Conservation (phyloP, 2,113 vertebrate species). For the Lepidothrix coronata region DNA sequence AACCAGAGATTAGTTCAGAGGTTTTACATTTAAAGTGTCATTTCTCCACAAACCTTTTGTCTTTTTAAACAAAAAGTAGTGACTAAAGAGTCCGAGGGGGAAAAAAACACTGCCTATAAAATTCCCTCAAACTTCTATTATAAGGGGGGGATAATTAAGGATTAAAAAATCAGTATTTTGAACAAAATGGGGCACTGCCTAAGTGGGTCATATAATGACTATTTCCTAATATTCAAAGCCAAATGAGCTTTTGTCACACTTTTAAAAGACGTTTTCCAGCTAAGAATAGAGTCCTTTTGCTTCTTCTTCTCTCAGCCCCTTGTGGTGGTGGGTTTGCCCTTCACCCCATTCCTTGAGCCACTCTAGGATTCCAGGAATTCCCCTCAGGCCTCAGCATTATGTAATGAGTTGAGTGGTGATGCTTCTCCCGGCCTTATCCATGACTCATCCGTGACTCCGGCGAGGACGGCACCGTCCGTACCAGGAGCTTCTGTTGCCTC, state of each 20-base stretch:
- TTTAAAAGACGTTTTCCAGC: no score
- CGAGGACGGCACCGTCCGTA: rapidly evolving
- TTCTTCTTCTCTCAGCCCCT: no score
- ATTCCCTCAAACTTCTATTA: background rate
- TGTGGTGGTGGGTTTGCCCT: background rate
- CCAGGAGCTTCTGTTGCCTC: background rate
- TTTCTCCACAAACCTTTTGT: background rate
- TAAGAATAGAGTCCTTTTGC: no score
- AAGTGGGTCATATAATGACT: rapidly evolving
- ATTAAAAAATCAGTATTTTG: background rate
- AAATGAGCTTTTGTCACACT: background rate
- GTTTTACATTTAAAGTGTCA: background rate
- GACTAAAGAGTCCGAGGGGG: background rate
- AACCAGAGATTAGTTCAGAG: background rate
- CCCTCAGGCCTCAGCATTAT: background rate
- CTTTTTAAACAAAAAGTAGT: background rate
- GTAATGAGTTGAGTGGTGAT: no score
- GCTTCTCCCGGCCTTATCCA: no score
- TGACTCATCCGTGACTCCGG: background rate
- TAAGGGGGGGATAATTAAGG: background rate
- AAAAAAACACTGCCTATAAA: background rate
- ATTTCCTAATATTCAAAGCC: background rate
- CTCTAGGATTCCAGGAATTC: background rate
- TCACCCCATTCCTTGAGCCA: background rate
- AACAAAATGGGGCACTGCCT: background rate